Base-by-base conservation (phyloP, 64 coral and sea anemone species). In the Montipora cactus region DNA sequence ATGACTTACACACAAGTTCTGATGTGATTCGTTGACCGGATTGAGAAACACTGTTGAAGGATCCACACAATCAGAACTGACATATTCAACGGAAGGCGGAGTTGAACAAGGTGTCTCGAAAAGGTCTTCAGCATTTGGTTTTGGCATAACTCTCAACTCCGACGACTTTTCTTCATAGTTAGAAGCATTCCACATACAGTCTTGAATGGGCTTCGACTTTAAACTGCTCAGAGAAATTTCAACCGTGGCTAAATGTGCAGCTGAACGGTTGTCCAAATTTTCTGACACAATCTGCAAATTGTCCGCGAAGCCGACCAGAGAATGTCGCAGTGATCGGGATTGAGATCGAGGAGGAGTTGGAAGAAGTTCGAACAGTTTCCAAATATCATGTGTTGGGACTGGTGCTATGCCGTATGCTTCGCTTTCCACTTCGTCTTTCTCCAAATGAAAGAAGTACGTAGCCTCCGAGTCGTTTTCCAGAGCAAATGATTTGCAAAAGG, bases 161-260 rank as follows among this genome's bases (percentile, higher is more conserved):
- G 66, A 58, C 19, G 67, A 53, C 8, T 70, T 19, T 23, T 72
- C 72, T 10, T 95, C 90, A 44, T 92, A 95, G 48, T 62, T 93
- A 5, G 87, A 90, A 68, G 92, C 89, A 51, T 95, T 95, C 98
- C 98, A 99, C 98, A 99, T 99, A 81, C 98, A 99, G 78, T 99
- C 98, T 76, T 99, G 98, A 87, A 99, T 99, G 87, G 96, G 88
- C 69, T 99, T 99, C 8, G 98, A 99, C 96, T 94, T 94, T 20
- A 99, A 83, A 76, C 89, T 94, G 8, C 81, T 85, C 28, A 61
- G 58, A 64, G 78, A 90, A 59, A 74, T 55, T 82, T 94, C 87
- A 28, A 87, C 89, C 62, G 79, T 79, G 57, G 75, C 89, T 75
- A 84, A 59, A 51, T 87, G 62, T 76, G 83, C 22, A 62, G 90